Evolutionary conservation across 2,113 vertebrate species (phyloP), one percentile per base, ranked within the genome.

Genomic region (Empidonax traillii): DNA sequence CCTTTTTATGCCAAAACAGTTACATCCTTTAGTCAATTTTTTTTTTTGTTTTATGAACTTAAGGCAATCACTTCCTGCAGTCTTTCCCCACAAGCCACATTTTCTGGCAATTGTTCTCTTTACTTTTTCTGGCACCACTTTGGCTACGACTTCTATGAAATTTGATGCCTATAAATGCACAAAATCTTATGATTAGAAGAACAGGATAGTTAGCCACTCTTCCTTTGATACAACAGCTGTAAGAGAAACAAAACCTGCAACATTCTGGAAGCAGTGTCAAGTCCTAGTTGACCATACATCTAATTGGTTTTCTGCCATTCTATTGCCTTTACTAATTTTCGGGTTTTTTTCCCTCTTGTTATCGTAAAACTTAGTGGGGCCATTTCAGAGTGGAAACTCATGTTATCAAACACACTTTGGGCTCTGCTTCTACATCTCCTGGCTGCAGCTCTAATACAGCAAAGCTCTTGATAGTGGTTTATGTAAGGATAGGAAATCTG

Each of bases 281-380:
- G 28, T 27, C 24, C 24, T 62, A 1, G 2, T 8, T 65, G 33
- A 58, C 16, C 0, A 0, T 56, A 8, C 25, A 49, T 41, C 25
- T 41, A 18, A 7, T 35, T 79, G 22, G 1, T 58, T 92, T 92
- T 68, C 49, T 88, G 53, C 24, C 6, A 6, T 49, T 39, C 1
- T 3, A 3, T 31, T 61, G 7, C 49, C 53, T 69, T 59, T 43
- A 80, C 14, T 37, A 14, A 14, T 66, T 74, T 68, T 39, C 10
- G 41, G 39, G 12, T 41, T 14, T 63, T 46, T 24, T 10, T 15
- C 2, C 1, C 2, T 74, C 18, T 21, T 39, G 18, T 71, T 55
- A 19, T 4, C 41, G 12, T 91, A 81, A 74, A 86, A 77, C 14
- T 49, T 35, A 52, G 17, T 4, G 3, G 24, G 19, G 14, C 6